Conservation (phyloP, 2,113 vertebrate species). For the Poeciliopsis occidentalis region DNA sequence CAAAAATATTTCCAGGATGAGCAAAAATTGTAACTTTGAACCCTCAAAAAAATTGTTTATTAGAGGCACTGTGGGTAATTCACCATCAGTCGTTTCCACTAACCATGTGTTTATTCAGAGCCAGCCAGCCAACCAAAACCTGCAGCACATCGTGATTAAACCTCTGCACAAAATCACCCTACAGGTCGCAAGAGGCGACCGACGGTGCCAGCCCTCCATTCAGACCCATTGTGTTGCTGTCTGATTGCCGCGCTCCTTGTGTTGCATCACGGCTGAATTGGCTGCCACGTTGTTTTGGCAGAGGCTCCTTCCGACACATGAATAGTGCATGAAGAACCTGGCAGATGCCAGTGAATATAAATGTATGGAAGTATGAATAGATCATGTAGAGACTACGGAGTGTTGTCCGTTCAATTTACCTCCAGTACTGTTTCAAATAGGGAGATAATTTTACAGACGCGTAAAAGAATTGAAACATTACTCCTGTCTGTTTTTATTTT, state of each 20-base stretch:
- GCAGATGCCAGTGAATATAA: conserved; percentile 74
- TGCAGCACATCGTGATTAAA: conserved; percentile 37
- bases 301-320: conserved; percentile 56
- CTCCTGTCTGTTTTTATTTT: background rate
- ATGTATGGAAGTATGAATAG: conserved; percentile 67
- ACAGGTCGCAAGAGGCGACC: conserved; percentile 15
- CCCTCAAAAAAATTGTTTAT: conserved; percentile 20
- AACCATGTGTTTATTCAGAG: conserved; percentile 32
- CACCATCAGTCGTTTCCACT: background rate
- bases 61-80: conserved; percentile 27
- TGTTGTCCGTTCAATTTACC: conserved; percentile 32
- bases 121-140: conserved; percentile 26
- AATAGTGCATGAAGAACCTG: conserved; percentile 67
- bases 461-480: conserved; percentile 9
- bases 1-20: conserved; percentile 44
- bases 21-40: conserved; percentile 39
- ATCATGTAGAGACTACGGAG: conserved; percentile 46
- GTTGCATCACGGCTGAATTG: conserved; percentile 25
- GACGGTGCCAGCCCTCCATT: background rate
- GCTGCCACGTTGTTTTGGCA: background rate
- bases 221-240: conserved; percentile 11
- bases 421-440: conserved; percentile 26
- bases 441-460: background rate
- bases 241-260: conserved; percentile 23
- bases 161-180: conserved; percentile 11